A percentile compares a stretch with the other conserved stretches of the same genome.
These are phyloP conservation scores for Crematogaster levior DNA, from an alignment of 2,888 invertebrate genomes.

Conservation along the genomic window DNA sequence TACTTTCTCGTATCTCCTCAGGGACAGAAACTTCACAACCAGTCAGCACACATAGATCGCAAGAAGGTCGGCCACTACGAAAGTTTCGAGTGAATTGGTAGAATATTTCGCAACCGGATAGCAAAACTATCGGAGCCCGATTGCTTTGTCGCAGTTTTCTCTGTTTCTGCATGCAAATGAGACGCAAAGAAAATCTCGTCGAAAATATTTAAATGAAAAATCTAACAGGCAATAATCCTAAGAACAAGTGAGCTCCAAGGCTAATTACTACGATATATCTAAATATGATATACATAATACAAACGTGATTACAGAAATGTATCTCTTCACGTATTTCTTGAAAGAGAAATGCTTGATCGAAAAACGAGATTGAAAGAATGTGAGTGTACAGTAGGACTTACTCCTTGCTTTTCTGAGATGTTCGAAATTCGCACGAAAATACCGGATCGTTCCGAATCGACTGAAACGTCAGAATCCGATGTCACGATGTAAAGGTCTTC, in stretches of 20 bases:
- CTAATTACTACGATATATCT: neutral
- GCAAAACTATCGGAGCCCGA: conserved; percentile 23
- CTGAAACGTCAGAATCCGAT: conserved; percentile 5
- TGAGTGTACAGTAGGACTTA: neutral
- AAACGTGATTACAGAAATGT: neutral
- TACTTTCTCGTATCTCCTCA: conserved; percentile 59
- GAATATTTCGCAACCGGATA: conserved; percentile 48
- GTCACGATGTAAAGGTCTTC: conserved; percentile 24
- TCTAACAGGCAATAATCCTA: neutral
- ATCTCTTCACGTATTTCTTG: too few relatives aligned
- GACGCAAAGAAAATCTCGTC: conserved; percentile 2
- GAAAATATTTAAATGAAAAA: conserved; percentile 16
- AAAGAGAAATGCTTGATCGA: neutral
- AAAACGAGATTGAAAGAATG: neutral
- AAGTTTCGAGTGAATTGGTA: conserved; percentile 61
- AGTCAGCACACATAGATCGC: conserved; percentile 51
- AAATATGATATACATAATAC: neutral
- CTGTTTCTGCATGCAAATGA: neutral
- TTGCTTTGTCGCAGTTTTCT: neutral
- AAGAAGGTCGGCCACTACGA: conserved; percentile 25
- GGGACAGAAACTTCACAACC: conserved; percentile 69
- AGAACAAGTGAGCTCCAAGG: neutral
- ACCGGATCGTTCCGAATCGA: conserved; percentile 25
- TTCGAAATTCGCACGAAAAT: neutral
- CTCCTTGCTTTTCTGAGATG: neutral